A percentile compares a stretch with the other conserved stretches of the same genome.
Conservation (phyloP, 1,140 invertebrate genomes). For the Drosophila lacteicornis region DNA sequence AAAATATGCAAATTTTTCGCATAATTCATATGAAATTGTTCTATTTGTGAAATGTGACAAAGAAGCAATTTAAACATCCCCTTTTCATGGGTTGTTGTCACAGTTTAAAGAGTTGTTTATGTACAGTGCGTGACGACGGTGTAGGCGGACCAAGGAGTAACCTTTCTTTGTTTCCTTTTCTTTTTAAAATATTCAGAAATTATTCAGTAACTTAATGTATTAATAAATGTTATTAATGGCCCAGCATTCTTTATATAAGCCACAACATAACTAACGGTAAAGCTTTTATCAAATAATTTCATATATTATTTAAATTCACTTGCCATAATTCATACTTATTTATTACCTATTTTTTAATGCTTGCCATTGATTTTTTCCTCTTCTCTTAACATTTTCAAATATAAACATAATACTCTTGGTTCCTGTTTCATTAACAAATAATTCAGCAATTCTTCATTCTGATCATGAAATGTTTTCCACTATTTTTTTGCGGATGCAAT, state of each 20-base stretch:
- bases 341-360: background rate
- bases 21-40: constrained; percentile 67
- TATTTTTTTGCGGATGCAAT: constrained; percentile 18
- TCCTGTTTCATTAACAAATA: constrained; percentile 38
- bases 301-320: too few species aligned
- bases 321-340: constrained; percentile 1
- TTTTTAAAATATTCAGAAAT: background rate
- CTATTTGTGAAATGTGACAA: constrained; percentile 74
- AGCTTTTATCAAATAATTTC: too few species aligned
- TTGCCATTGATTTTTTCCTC: background rate
- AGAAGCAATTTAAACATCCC: constrained; percentile 46
- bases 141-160: too few species aligned
- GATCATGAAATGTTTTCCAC: constrained; percentile 20
- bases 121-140: background rate
- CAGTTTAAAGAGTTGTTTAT: constrained; percentile 34
- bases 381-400: background rate
- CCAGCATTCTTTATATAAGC: background rate
- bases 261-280: background rate
- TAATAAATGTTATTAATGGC: background rate
- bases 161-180: background rate
- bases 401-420: constrained; percentile 9
- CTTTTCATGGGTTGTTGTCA: constrained; percentile 27
- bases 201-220: background rate
- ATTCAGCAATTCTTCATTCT: constrained; percentile 35
- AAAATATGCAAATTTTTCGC: constrained; percentile 74